These are phyloP conservation scores for Cynocephalus volans DNA, from an alignment of 2,113 vertebrate species.

Conservation along the genomic window DNA sequence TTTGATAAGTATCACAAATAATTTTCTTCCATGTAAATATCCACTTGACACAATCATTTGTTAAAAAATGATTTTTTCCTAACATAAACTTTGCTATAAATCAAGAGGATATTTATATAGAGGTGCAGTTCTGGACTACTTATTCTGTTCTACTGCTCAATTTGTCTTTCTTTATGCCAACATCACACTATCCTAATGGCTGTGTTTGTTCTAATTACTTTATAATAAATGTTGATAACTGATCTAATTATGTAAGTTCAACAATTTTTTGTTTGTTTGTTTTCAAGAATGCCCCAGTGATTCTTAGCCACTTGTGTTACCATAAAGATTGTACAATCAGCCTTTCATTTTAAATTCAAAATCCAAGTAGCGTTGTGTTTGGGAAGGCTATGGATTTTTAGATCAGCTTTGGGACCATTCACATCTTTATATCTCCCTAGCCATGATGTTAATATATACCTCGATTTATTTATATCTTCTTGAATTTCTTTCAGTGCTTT, in stretches of 20 bases:
- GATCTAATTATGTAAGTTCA: background rate
- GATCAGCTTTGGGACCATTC: background rate
- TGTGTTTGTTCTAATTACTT: background rate
- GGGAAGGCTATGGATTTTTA: background rate
- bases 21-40: background rate
- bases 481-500: background rate
- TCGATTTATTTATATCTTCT: background rate
- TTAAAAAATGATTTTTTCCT: background rate
- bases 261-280: background rate
- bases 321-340: background rate
- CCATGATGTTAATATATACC: background rate
- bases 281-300: background rate
- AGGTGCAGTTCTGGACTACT: background rate
- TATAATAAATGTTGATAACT: background rate
- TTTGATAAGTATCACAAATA: background rate
- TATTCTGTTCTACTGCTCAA: background rate
- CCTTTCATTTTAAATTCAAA: background rate
- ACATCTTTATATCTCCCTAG: background rate
- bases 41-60: background rate
- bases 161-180: background rate
- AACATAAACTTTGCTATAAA: background rate
- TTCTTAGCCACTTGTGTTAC: background rate
- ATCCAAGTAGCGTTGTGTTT: background rate
- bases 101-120: background rate
- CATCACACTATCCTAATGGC: background rate